Conservation (phyloP, 2,888 invertebrate species). For the Proisotoma minuta region DNA sequence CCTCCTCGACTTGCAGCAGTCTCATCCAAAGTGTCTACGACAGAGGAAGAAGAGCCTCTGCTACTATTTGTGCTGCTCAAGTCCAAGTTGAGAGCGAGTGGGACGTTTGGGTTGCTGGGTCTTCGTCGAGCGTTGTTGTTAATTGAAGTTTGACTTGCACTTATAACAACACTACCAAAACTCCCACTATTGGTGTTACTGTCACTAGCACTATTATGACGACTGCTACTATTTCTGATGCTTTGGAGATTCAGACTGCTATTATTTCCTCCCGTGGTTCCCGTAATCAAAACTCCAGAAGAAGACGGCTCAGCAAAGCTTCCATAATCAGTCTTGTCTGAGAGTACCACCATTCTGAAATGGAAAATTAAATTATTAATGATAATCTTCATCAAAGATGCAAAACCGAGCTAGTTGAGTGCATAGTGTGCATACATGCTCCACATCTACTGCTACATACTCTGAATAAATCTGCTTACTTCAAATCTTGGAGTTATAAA, state of each 20-base stretch:
- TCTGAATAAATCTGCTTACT: no score
- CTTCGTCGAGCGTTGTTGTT: neutral
- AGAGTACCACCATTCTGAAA: constrained; percentile 45
- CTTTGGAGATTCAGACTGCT: neutral
- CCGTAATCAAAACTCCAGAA: constrained; percentile 26
- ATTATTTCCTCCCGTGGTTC: constrained; percentile 9
- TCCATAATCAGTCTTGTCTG: constrained; percentile 47
- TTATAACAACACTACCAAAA: constrained; percentile 24
- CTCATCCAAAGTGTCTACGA: neutral
- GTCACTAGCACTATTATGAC: constrained; percentile 32
- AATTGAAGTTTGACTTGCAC: constrained; percentile 15
- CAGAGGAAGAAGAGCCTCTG: neutral
- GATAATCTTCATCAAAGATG: no score
- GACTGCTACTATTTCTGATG: constrained; percentile 23
- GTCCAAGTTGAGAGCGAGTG: neutral
- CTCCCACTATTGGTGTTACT: constrained; percentile 33
- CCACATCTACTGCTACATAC: no score
- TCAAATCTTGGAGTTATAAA: no score
- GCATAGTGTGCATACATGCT: no score
- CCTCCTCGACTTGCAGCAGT: constrained; percentile 8
- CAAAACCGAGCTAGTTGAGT: no score
- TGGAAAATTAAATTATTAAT: no score
- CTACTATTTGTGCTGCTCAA: neutral
- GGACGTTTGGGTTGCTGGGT: neutral
- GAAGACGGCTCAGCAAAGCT: constrained; percentile 43